Conservation (phyloP, 2,113 vertebrate genomes). For the Athene cunicularia region DNA sequence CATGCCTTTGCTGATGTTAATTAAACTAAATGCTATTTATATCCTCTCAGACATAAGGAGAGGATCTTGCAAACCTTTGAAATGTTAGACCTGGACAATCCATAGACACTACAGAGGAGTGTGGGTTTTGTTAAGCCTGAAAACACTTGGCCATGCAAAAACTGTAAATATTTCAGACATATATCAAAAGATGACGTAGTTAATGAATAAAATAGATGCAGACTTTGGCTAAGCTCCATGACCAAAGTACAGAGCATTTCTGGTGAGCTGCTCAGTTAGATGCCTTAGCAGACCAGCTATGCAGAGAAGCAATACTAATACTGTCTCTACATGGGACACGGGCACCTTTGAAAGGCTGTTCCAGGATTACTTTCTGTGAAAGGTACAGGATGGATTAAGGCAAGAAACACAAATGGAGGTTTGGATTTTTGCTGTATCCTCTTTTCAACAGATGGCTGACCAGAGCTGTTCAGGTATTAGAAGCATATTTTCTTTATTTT, state of each 20-base stretch:
- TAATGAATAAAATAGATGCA: constrained; percentile 1
- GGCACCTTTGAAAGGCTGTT: background rate
- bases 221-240: background rate
- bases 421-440: background rate
- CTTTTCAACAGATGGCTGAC: background rate
- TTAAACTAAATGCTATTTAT: constrained; percentile 9
- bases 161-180: background rate
- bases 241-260: background rate
- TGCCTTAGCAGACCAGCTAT: background rate
- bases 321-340: background rate
- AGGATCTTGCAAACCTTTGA: constrained; percentile 24
- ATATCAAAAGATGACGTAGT: background rate
- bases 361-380: background rate
- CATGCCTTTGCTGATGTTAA: background rate
- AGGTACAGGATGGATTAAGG: background rate
- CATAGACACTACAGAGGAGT: background rate
- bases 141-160: constrained; percentile 26
- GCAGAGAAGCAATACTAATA: background rate
- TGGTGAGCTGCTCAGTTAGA: background rate
- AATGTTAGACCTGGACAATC: background rate
- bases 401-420: background rate
- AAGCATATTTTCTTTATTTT: background rate
- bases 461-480: background rate
- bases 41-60: background rate
- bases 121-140: background rate